Evolutionary conservation across 2,113 vertebrate genomes (phyloP), one percentile per base, ranked within the genome.

Genomic region (Stercorarius parasiticus): DNA sequence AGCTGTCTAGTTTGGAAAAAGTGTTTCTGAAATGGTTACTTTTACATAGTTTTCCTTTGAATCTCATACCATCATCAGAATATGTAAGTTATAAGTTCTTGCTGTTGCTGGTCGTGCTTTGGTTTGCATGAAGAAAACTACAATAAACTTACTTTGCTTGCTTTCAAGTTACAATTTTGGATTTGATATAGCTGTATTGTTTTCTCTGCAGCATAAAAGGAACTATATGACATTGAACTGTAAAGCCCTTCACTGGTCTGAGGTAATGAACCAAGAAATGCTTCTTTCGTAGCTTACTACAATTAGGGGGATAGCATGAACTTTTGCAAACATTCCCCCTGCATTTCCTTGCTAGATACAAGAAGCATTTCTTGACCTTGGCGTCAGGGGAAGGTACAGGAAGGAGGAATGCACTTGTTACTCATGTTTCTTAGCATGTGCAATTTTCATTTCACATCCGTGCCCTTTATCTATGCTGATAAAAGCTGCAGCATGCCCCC

Each of bases 91-190:
- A 1, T 3, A 61, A 45, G 22, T 89, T 87, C 61, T 70, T 96
- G 65, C 56, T 74, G 30, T 86, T 85, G 27, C 59, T 93, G 67
- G 32, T 8, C 15, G 5, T 36, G 62, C 49, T 95, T 91, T 93
- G 25, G 47, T 92, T 96, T 97, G 72, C n/a, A n/a, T 74, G n/a
- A 47, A 80, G 61, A 72, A 82, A 83, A 62, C 62, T 52, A 69
- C n/a, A 97, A 97, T 97, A 97, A 97, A 97, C 32, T 80, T 92
- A 19, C n/a, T 50, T 79, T 91, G 50, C 73, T 85, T 81, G 56
- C 62, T 89, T 93, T 92, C 25, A 72, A 27, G 30, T 47, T 53
- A 34, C 26, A 70, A 0, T 65, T 88, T 72, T 81, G 27, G 47
- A 69, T 86, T 82, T 76, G 77, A 62, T 71, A 29, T 12, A 73